Evolutionary conservation across 2,797 vertebrate species (phyloP).

Genomic region (Sparidentex hasta): DNA sequence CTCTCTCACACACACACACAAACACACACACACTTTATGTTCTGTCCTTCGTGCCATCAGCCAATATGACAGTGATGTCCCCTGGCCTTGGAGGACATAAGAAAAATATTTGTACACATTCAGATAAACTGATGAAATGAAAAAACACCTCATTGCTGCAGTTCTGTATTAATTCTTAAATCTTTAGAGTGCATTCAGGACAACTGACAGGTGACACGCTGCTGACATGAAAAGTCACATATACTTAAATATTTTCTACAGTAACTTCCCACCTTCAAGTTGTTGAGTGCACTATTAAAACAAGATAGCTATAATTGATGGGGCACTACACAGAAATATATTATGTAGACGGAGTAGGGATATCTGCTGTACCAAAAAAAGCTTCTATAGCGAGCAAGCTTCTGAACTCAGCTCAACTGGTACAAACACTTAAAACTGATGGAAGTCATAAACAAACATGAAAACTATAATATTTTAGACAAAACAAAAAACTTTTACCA

Average conservation of each 20-base stretch:
- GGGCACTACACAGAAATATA: neutral
- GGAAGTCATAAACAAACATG: neutral
- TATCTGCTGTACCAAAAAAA: neutral
- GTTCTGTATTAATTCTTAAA: neutral
- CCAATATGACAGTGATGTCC: no score
- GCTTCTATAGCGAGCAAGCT: neutral
- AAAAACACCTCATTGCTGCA: neutral
- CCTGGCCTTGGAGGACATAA: neutral
- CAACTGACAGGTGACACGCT: neutral
- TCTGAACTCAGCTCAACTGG: neutral
- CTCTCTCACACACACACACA: neutral
- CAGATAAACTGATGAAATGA: neutral
- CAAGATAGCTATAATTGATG: neutral
- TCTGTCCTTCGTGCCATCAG: neutral
- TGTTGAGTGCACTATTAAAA: constrained; percentile 17
- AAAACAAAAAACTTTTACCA: constrained; percentile 36
- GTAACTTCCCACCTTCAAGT: neutral
- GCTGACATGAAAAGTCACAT: neutral
- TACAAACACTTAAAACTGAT: neutral
- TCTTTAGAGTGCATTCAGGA: constrained; percentile 8
- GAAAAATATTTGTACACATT: neutral
- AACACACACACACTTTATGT: neutral
- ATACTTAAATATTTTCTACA: neutral
- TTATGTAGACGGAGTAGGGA: neutral
- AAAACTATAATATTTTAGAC: constrained; percentile 28